Evolutionary conservation across 37 sponge, comb jelly and placozoan species (phyloP).

Genomic region (Dysidea cf. avara): DNA sequence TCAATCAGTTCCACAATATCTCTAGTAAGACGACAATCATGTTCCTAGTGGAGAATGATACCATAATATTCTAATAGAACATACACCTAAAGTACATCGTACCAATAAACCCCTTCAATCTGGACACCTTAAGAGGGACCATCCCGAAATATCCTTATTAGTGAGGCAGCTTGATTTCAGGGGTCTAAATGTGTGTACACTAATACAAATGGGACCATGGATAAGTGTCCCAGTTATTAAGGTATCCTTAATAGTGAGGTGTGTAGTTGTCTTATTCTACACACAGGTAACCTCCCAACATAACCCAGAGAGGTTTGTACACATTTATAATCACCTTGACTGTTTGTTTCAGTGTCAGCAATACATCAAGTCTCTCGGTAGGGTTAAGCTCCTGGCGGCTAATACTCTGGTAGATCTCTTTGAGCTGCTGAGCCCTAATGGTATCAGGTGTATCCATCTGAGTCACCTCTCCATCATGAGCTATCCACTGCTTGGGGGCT

Average conservation of each 20-base stretch:
- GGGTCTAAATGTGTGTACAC: no score
- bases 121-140: no score
- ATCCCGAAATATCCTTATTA: no score
- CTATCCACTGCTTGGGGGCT: conserved; percentile 82
- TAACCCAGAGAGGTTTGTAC: no score
- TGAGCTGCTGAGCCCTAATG: conserved; percentile 72
- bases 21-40: conserved; percentile 83
- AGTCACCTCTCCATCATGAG: conserved; percentile 79
- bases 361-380: conserved; percentile 82
- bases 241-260: no score
- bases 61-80: conserved; percentile 6
- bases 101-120: no score
- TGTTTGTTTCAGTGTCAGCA: conserved; percentile 79
- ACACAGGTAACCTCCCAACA: no score
- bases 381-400: conserved; percentile 20
- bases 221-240: no score
- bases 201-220: no score
- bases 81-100: no score
- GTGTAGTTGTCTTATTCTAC: no score
- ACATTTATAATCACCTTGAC: conserved; percentile 63
- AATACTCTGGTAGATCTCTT: conserved; percentile 74
- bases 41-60: conserved; percentile 28
- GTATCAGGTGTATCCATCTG: conserved; percentile 87
- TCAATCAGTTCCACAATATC: conserved; percentile 88
- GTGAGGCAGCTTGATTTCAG: no score